phyloP scores from a whole-genome alignment of 2,888 invertebrate genomes.

The Terebella lapidaria region DNA sequence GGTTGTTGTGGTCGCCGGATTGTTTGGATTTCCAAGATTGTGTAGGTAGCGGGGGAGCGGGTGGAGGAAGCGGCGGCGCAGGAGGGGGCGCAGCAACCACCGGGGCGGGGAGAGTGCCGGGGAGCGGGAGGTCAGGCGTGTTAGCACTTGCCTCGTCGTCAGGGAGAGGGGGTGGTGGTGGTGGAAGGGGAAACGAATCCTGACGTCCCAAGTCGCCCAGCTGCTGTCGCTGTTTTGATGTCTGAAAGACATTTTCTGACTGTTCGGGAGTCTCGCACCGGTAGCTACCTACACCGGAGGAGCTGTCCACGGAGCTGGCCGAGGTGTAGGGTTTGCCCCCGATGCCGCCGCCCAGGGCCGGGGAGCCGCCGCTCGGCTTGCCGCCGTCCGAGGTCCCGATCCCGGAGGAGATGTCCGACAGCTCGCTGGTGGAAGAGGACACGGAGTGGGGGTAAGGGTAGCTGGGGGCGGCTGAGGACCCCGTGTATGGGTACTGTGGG shows the following conservation, averaged over 20 bases:
- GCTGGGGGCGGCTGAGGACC: not conserved
- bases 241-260: not conserved
- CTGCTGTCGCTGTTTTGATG: not conserved
- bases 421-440: constrained; percentile 12
- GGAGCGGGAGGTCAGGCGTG: constrained; percentile 2
- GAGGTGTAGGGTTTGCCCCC: not conserved
- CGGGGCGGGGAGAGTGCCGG: not conserved
- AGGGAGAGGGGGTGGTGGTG: not conserved
- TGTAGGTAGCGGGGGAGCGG: constrained; percentile 1
- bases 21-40: constrained; percentile 5
- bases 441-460: constrained; percentile 3
- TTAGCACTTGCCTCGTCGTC: constrained; percentile 7
- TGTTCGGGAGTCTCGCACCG: not conserved
- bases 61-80: constrained; percentile 8
- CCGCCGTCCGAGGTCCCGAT: not conserved
- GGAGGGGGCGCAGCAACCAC: not conserved
- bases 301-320: not conserved
- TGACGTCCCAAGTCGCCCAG: not conserved
- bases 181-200: not conserved
- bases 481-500: not conserved
- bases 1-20: not conserved
- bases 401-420: constrained; percentile 8
- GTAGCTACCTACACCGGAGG: not conserved
- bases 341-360: not conserved
- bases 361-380: not conserved